Percentiles rank a stretch among this genome's conserved stretches.
Conservation (phyloP, 2,888 invertebrate genomes). For the Melitaea athalia region DNA sequence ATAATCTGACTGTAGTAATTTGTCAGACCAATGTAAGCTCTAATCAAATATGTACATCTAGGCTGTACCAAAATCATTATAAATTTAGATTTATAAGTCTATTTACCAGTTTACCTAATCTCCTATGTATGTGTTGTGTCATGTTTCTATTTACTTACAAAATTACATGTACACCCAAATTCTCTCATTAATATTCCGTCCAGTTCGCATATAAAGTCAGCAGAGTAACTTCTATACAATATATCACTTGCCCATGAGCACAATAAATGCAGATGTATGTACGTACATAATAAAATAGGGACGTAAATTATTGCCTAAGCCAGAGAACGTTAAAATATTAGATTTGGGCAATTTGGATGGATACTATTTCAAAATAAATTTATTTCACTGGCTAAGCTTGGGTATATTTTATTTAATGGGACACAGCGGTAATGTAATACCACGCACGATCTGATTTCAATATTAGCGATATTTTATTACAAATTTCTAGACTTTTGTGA, state of each 20-base stretch:
- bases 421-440: slow-evolving; percentile 18
- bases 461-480: not conserved
- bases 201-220: slow-evolving; percentile 13
- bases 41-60: no score
- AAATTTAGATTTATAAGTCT: no score
- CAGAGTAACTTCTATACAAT: not conserved
- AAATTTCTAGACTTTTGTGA: not conserved
- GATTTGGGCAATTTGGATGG: slow-evolving; percentile 29
- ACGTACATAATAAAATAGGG: slow-evolving; percentile 19
- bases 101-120: no score
- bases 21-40: no score
- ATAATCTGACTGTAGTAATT: no score
- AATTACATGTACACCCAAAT: not conserved
- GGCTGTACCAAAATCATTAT: no score
- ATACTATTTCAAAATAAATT: slow-evolving; percentile 35
- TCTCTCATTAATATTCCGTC: slow-evolving; percentile 6
- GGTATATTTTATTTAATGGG: slow-evolving; percentile 30
- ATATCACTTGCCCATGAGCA: slow-evolving; percentile 16
- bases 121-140: not conserved
- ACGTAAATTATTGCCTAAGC: slow-evolving; percentile 19
- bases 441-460: slow-evolving; percentile 1
- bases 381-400: slow-evolving; percentile 19
- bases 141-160: not conserved
- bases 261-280: slow-evolving; percentile 22
- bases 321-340: slow-evolving; percentile 33